Evolutionary conservation across 2,113 vertebrate species (phyloP).

Genomic region (Malurus elegans): DNA sequence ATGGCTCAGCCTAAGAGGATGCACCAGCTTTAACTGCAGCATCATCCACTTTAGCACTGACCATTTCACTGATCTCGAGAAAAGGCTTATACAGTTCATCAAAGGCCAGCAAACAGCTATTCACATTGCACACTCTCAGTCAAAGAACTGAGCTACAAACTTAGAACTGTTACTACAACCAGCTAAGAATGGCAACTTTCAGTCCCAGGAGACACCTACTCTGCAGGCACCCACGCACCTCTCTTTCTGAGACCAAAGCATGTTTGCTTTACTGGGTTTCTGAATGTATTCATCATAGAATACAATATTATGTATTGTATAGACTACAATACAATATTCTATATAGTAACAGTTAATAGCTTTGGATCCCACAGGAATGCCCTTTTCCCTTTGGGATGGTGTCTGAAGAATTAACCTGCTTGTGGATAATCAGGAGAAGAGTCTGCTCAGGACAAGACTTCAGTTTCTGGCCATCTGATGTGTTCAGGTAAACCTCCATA

Average conservation of each 20-base stretch:
- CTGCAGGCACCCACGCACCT: not conserved
- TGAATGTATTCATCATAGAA: not conserved
- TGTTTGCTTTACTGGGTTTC: not conserved
- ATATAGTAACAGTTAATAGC: not conserved
- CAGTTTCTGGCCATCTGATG: not conserved
- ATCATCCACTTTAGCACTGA: not conserved
- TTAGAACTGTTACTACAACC: not conserved
- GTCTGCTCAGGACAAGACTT: not conserved
- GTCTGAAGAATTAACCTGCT: not conserved
- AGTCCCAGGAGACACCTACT: not conserved
- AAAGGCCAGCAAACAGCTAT: not conserved
- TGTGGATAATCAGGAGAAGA: not conserved
- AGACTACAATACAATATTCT: no score
- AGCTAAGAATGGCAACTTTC: not conserved
- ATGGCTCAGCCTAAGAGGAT: conserved; percentile 21
- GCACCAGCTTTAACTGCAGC: not conserved
- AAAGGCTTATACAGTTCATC: not conserved
- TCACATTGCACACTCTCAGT: not conserved
- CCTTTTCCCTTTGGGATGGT: not conserved
- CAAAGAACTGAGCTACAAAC: not conserved
- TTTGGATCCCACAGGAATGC: not conserved
- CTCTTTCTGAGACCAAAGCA: not conserved
- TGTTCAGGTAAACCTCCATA: not conserved
- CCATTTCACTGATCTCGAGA: not conserved
- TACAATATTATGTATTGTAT: no score